phyloP scores from a whole-genome alignment of 1,140 invertebrate genomes.

The Euborellia annulipes region DNA sequence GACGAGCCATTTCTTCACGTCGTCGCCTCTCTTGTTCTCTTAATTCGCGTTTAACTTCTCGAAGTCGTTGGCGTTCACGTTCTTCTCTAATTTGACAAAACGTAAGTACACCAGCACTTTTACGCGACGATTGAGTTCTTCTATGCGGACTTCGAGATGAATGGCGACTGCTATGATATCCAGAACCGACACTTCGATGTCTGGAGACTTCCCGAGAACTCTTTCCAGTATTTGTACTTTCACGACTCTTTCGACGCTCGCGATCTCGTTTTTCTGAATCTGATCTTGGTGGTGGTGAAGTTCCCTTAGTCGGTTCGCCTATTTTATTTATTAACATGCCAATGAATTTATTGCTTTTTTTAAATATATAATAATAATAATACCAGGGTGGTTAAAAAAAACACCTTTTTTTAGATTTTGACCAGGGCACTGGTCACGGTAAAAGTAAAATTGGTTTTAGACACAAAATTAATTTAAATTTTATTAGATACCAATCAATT shows the following conservation, averaged over 20 bases:
- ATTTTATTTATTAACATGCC: too few relatives aligned
- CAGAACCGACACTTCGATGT: neutral
- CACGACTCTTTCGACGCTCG: slow-evolving; percentile 10
- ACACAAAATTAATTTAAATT: too few relatives aligned
- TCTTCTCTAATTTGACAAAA: slow-evolving; percentile 41
- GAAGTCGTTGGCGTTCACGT: slow-evolving; percentile 55
- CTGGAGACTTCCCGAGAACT: slow-evolving; percentile 3
- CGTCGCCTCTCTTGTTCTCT: slow-evolving; percentile 56
- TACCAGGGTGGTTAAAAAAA: too few relatives aligned
- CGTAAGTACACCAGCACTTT: slow-evolving; percentile 6
- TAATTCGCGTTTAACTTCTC: slow-evolving; percentile 56
- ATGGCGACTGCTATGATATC: neutral
- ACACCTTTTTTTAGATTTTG: too few relatives aligned
- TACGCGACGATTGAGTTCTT: neutral
- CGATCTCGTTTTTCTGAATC: slow-evolving; percentile 9
- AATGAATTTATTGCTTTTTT: too few relatives aligned
- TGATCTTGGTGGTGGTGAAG: neutral
- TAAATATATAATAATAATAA: too few relatives aligned
- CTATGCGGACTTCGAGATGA: neutral
- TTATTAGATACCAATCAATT: too few relatives aligned
- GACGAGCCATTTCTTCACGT: slow-evolving; percentile 47
- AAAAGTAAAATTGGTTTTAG: too few relatives aligned
- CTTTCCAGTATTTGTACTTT: slow-evolving; percentile 16
- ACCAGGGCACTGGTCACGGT: too few relatives aligned
- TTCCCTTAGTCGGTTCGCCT: too few relatives aligned